Conservation (phyloP, 2,797 vertebrate species). For the Rhadinocentrus ornatus region DNA sequence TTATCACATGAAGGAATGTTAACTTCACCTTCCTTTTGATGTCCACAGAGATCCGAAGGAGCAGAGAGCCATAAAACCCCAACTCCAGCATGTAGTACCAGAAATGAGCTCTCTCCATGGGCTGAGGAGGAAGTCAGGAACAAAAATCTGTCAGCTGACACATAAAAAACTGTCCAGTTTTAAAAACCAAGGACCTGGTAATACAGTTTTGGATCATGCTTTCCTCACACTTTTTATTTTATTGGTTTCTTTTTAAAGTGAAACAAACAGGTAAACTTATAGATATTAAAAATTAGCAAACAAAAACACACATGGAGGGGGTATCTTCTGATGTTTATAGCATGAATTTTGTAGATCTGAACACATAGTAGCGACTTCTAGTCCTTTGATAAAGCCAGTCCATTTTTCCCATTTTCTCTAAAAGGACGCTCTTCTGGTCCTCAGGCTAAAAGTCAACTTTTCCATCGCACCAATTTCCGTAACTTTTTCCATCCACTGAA, state of each 20-base stretch:
- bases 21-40: conserved; percentile 90
- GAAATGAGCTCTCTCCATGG: conserved; percentile 84
- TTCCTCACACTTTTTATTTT: too few species aligned
- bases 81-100: conserved; percentile 95
- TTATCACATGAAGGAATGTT: neutral
- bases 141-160: neutral
- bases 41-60: conserved; percentile 91
- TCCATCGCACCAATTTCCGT: neutral
- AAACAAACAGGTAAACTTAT: too few species aligned
- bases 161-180: neutral
- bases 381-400: neutral
- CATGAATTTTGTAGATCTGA: too few species aligned
- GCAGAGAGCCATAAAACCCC: conserved; percentile 91
- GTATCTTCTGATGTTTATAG: too few species aligned
- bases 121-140: conserved; percentile 73
- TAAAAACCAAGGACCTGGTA: neutral
- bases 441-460: neutral
- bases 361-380: neutral
- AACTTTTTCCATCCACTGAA: too few species aligned
- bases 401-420: neutral
- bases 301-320: too few species aligned
- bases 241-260: too few species aligned
- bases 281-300: too few species aligned
- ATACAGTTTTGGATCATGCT: neutral
- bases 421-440: neutral